These are phyloP conservation scores for Urocolius indicus DNA, from an alignment of 2,113 vertebrate genomes.

Conservation along the genomic window DNA sequence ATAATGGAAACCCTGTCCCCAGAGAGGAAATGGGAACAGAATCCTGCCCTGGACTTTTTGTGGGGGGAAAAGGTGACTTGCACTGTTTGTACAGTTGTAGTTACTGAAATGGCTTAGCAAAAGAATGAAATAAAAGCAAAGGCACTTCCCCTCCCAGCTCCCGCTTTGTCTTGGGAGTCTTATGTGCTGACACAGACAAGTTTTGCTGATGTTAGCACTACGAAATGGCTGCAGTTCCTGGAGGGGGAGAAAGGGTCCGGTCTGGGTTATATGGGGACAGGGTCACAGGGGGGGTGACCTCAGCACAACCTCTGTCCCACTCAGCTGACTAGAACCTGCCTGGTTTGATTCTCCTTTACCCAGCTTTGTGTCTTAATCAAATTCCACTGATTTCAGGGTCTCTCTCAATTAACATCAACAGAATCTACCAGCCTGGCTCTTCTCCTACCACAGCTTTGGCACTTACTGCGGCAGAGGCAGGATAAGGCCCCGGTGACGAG, in stretches of 20 bases:
- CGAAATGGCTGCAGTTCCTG: not conserved
- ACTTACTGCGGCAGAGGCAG: not conserved
- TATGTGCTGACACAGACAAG: not conserved
- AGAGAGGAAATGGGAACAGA: not conserved
- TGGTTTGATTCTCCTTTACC: too few relatives aligned
- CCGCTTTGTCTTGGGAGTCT: not conserved
- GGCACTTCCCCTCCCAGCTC: not conserved
- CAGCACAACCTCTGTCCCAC: not conserved
- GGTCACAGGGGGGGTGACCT: not conserved
- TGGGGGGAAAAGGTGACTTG: not conserved
- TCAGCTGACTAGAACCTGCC: not conserved
- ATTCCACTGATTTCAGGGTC: not conserved
- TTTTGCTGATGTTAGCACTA: not conserved
- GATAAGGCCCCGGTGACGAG: not conserved
- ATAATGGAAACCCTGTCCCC: not conserved
- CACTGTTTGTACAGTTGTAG: not conserved
- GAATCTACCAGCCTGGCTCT: accelerated
- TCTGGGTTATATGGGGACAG: accelerated
- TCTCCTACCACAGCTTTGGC: not conserved
- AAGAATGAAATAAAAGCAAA: not conserved
- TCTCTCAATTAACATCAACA: not conserved
- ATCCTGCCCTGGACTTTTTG: not conserved
- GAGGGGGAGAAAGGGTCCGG: not conserved
- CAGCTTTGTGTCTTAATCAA: accelerated
- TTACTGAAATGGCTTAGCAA: not conserved